Evolutionary conservation across 2,888 invertebrate genomes (phyloP).

Genomic region (Uropetala carovei): DNA sequence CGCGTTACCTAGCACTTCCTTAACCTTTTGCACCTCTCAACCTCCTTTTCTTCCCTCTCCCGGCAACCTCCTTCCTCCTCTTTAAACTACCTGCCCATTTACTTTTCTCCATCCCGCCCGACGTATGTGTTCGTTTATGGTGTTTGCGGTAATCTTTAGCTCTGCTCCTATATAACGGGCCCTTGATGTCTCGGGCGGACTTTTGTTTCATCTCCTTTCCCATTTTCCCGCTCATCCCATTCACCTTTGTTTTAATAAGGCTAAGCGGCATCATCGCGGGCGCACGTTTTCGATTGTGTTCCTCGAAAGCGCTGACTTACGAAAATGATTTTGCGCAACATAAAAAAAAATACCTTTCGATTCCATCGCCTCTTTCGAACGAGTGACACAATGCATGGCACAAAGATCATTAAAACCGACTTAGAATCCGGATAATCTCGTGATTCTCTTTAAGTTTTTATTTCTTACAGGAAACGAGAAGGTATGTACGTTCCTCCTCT

Average conservation of each 20-base stretch:
- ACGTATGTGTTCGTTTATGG: not conserved
- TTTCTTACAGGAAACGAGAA: not conserved
- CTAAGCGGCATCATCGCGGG: not conserved
- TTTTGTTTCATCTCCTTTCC: not conserved
- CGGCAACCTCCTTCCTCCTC: too few species aligned
- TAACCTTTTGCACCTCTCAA: not conserved
- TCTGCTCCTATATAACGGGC: conserved; percentile 9
- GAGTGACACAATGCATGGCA: not conserved
- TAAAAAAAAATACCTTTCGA: not conserved
- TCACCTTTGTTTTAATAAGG: conserved; percentile 15
- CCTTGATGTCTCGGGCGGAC: not conserved
- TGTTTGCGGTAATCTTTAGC: conserved; percentile 16
- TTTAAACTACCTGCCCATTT: not conserved
- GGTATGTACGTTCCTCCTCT: not conserved
- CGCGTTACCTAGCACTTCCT: conserved; percentile 16
- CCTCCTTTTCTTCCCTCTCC: not conserved
- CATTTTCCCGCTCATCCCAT: not conserved
- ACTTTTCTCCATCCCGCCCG: not conserved
- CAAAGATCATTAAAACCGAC: not conserved
- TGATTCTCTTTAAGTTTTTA: not conserved
- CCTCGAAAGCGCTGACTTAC: not conserved
- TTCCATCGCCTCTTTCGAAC: not conserved
- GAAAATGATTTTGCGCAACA: not conserved
- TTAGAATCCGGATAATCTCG: not conserved
- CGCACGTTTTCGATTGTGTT: not conserved